Evolutionary conservation across 2,113 vertebrate species (phyloP).

Genomic region (Hiodon tergisus): DNA sequence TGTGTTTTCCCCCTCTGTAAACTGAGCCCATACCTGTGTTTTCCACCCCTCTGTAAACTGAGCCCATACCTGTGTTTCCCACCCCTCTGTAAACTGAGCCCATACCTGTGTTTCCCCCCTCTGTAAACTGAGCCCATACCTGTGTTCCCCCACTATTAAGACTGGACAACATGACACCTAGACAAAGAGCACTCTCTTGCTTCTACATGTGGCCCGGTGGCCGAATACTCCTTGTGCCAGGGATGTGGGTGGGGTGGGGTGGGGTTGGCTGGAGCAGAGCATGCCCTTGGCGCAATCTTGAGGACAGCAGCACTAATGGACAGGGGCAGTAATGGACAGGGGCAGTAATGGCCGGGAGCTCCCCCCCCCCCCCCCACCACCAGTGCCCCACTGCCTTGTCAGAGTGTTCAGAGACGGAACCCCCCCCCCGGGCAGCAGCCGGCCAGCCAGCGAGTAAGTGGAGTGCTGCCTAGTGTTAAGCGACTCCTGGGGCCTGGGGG

Average conservation of each 20-base stretch:
- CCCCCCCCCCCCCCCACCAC: too few relatives aligned
- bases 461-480: conserved; percentile 23
- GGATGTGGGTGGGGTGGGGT: conserved; percentile 27
- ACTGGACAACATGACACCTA: neutral
- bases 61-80: too few relatives aligned
- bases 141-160: neutral
- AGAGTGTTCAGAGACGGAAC: conserved; percentile 39
- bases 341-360: too few relatives aligned
- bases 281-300: conserved; percentile 61
- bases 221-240: too few relatives aligned
- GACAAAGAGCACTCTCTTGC: neutral
- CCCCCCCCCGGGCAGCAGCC: conserved; percentile 45
- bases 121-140: too few relatives aligned
- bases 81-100: too few relatives aligned
- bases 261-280: conserved; percentile 30
- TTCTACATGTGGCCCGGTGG: too few relatives aligned
- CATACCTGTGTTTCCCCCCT: too few relatives aligned
- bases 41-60: too few relatives aligned
- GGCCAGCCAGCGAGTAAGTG: conserved; percentile 30
- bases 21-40: too few relatives aligned
- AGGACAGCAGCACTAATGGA: conserved; percentile 48
- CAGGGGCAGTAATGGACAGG: conserved; percentile 13
- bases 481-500: too few relatives aligned
- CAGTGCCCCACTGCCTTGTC: conserved; percentile 48
- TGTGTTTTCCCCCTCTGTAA: too few relatives aligned